A percentile compares a stretch with the other conserved stretches of the same genome.
Evolutionary conservation across 2,113 vertebrate genomes (phyloP).

Genomic region (Rhynchomys soricoides): DNA sequence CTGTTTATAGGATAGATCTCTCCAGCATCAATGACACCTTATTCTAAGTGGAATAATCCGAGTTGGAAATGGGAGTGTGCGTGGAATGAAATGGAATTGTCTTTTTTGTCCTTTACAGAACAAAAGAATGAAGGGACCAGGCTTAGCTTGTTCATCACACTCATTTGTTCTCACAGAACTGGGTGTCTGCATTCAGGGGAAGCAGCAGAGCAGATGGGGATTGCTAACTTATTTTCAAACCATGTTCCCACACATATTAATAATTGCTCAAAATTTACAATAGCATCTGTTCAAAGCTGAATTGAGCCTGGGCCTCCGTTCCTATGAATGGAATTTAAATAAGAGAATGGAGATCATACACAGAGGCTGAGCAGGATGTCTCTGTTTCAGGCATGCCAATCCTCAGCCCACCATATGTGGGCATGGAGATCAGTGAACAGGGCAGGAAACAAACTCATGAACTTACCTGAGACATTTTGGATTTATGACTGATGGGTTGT

Average conservation of each 20-base stretch:
- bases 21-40: background rate
- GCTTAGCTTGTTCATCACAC: accelerated
- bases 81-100: background rate
- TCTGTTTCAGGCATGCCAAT: background rate
- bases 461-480: background rate
- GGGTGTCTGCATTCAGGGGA: background rate
- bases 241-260: background rate
- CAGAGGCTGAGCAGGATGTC: accelerated
- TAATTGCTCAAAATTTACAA: background rate
- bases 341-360: background rate
- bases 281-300: background rate
- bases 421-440: too few relatives aligned
- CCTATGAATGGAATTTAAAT: background rate
- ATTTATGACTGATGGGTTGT: background rate
- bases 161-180: too few relatives aligned
- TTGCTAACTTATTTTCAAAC: background rate
- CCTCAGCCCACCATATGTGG: background rate
- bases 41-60: background rate
- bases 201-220: background rate
- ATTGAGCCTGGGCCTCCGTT: background rate
- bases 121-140: background rate
- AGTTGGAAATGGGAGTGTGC: too few relatives aligned
- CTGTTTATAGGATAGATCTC: background rate
- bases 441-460: background rate
- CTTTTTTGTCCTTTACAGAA: background rate